Evolutionary conservation across 2,113 vertebrate genomes (phyloP), one percentile per base, ranked within the genome.

Genomic region (Nettapus auritus): DNA sequence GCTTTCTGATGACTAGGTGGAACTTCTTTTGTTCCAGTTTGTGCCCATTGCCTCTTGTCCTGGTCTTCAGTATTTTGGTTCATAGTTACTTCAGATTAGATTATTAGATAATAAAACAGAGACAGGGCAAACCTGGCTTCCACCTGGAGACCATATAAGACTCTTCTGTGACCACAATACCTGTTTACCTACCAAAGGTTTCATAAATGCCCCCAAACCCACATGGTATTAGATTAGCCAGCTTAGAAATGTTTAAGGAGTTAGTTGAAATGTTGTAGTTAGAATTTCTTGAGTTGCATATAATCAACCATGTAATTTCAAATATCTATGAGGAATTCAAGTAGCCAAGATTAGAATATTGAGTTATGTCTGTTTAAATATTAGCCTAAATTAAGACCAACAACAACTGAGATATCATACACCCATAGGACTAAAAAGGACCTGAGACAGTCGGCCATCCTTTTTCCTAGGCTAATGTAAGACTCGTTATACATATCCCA

Each of bases 271-370:
- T 40, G 75, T 26, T 64, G 69, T 19, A 48, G 40, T 9, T 85
- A 69, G n/a, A 87, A 85, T 77, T 90, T 89, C 6, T 88, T 77
- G 15, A 93, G 21, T 20, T 62, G 69, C 56, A 94, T 14, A 68
- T 80, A 86, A 92, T 68, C 93, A 92, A 25, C 52, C 28, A 31
- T 64, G 53, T 90, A 79, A 93, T 94, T 95, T 96, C 60, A 91
- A 96, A 93, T 23, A 56, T 50, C 6, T 96, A 28, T 63, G 50
- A 55, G 46, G 26, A 94, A 77, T 22, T 93, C 26, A 89, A 89
- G 83, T 86, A 86, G 4, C 31, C 12, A 36, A 25, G 50, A 38
- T 22, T 26, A 87, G 91, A 96, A 95, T 33, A 57, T 2, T 50
- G 9, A 11, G 4, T 63, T 77, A 55, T 23, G 2, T 3, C 5